A percentile compares a stretch with the other conserved stretches of the same genome.
phyloP scores from a whole-genome alignment of 2,888 invertebrate genomes.

The Drosophila dives region DNA sequence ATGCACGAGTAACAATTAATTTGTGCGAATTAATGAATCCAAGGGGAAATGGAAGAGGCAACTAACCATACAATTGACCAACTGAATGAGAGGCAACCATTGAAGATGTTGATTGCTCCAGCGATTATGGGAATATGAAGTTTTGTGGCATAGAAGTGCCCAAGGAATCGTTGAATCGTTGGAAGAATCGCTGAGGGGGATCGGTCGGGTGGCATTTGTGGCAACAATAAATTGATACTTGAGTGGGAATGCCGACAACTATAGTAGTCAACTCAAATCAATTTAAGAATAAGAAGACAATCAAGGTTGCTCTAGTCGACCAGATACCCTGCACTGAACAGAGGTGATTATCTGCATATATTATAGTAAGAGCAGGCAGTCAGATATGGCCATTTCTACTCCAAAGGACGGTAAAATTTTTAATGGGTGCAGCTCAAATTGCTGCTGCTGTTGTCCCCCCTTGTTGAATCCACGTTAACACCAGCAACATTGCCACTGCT shows the following conservation, averaged over 20 bases:
- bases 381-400: neutral
- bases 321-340: slow-evolving; percentile 5
- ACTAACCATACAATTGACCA: slow-evolving; percentile 39
- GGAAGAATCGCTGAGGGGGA: neutral
- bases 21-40: slow-evolving; percentile 72
- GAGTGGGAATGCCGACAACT: slow-evolving; percentile 44
- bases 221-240: slow-evolving; percentile 63
- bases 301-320: slow-evolving; percentile 44
- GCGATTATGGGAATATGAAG: slow-evolving; percentile 54
- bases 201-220: slow-evolving; percentile 1
- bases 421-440: neutral
- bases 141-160: slow-evolving; percentile 25
- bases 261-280: slow-evolving; percentile 51
- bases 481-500: slow-evolving; percentile 26
- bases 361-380: neutral
- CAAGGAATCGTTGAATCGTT: slow-evolving; percentile 7
- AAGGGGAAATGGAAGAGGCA: slow-evolving; percentile 24
- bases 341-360: neutral
- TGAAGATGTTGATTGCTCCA: slow-evolving; percentile 51
- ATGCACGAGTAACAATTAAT: slow-evolving; percentile 72
- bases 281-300: slow-evolving; percentile 53
- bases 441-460: neutral
- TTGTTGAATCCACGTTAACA: neutral
- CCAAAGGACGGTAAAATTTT: neutral
- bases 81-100: slow-evolving; percentile 14